Percentiles rank a stretch among this genome's conserved stretches.
These are phyloP conservation scores for Dendrolimus pini DNA, from an alignment of 2,888 invertebrate genomes.

Conservation along the genomic window DNA sequence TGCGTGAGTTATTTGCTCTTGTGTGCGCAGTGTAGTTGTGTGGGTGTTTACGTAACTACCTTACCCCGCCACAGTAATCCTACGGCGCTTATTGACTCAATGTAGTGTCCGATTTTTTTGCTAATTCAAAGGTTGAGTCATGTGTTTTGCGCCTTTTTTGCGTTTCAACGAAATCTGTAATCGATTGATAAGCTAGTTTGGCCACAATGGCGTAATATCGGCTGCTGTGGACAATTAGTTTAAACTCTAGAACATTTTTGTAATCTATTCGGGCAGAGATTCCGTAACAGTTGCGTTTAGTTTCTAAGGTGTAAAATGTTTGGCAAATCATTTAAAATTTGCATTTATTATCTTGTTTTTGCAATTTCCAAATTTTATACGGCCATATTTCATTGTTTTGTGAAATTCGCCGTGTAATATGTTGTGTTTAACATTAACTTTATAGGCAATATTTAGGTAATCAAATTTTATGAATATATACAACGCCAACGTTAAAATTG, in stretches of 20 bases:
- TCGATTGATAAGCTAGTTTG: slow-evolving; percentile 42
- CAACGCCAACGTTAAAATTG: not conserved
- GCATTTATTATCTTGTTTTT: not conserved
- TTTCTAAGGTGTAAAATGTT: not conserved
- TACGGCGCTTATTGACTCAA: slow-evolving; percentile 59
- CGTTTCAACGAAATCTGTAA: slow-evolving; percentile 38
- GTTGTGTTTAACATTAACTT: not conserved
- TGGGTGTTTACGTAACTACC: slow-evolving; percentile 70
- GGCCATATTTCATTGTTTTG: not conserved
- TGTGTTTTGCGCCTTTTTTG: slow-evolving; percentile 36
- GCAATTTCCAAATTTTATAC: not conserved
- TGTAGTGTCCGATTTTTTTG: slow-evolving; percentile 64
- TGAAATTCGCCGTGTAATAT: not conserved
- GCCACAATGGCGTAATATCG: slow-evolving; percentile 31
- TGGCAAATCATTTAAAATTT: not conserved
- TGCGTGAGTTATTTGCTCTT: slow-evolving; percentile 14
- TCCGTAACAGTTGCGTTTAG: not conserved
- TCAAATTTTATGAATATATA: not conserved
- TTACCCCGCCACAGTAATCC: slow-evolving; percentile 54
- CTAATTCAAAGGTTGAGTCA: slow-evolving; percentile 67
- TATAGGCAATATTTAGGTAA: not conserved
- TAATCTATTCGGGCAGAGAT: not conserved
- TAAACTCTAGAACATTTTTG: not conserved
- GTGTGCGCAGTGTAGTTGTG: slow-evolving; percentile 43
- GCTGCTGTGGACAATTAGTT: not conserved